These are phyloP conservation scores for Emesis furor DNA, from an alignment of 2,888 invertebrate genomes.

Conservation along the genomic window DNA sequence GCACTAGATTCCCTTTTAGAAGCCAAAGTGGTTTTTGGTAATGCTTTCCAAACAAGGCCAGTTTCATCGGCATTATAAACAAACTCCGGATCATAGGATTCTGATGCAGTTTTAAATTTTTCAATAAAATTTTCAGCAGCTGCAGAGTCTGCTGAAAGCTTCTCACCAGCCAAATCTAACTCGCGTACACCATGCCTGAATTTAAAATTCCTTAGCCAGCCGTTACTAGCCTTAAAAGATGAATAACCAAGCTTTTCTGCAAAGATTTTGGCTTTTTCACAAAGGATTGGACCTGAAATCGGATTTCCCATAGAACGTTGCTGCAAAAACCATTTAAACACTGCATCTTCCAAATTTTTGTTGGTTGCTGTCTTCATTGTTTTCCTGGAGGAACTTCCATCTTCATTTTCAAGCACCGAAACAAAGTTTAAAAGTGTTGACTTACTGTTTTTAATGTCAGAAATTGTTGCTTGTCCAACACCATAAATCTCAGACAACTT, in stretches of 20 bases:
- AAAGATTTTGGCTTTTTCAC: constrained; percentile 66
- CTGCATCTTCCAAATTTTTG: constrained; percentile 31
- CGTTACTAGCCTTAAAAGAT: too few relatives aligned
- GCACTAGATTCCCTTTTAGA: constrained; percentile 67
- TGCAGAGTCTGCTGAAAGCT: neutral
- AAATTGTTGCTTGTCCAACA: constrained; percentile 65
- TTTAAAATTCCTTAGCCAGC: constrained; percentile 62
- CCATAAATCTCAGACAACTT: constrained; percentile 72
- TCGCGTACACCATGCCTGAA: constrained; percentile 68
- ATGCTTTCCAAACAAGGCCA: constrained; percentile 74
- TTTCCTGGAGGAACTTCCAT: constrained; percentile 38
- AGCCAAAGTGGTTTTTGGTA: constrained; percentile 71
- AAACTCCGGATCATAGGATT: constrained; percentile 60
- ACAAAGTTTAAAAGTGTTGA: constrained; percentile 27
- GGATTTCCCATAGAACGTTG: constrained; percentile 63
- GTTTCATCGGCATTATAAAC: constrained; percentile 69
- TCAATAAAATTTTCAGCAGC: constrained; percentile 20
- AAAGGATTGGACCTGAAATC: constrained; percentile 72
- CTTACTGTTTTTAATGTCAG: constrained; percentile 21
- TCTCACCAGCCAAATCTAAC: constrained; percentile 48
- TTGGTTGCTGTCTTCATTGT: constrained; percentile 30
- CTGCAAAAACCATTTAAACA: constrained; percentile 32
- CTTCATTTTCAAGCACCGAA: constrained; percentile 39
- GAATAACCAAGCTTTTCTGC: constrained; percentile 41
- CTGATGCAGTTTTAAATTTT: constrained; percentile 69